Conservation (phyloP, 1,140 invertebrate species). For the Drosophila tsacasi region DNA sequence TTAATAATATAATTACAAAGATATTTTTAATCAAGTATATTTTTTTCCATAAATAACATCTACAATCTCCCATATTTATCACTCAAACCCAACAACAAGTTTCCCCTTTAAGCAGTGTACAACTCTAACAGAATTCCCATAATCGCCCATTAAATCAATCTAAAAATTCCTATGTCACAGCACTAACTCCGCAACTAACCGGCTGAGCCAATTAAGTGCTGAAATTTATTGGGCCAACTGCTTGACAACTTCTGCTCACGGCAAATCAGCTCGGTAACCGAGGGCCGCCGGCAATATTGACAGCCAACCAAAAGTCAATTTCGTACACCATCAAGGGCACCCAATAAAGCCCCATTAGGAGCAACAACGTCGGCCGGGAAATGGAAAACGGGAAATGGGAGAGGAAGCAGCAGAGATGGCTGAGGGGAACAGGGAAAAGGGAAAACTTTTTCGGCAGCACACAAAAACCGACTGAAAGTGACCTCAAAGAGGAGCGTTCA, state of each 20-base stretch:
- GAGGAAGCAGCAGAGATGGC: too few relatives aligned
- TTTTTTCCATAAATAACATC: too few relatives aligned
- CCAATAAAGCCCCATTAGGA: slow-evolving; percentile 73
- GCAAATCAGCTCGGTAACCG: slow-evolving; percentile 56
- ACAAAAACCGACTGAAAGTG: slow-evolving; percentile 68
- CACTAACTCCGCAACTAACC: slow-evolving; percentile 15
- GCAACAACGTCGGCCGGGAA: slow-evolving; percentile 24
- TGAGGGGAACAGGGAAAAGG: not conserved
- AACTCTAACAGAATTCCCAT: not conserved
- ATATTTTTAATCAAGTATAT: not conserved
- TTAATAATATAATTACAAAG: too few relatives aligned
- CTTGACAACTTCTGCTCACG: slow-evolving; percentile 68
- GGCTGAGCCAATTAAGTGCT: slow-evolving; percentile 62
- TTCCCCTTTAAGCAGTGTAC: not conserved
- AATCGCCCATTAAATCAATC: slow-evolving; percentile 1
- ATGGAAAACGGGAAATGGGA: not conserved
- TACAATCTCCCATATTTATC: not conserved
- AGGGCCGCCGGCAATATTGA: slow-evolving; percentile 60
- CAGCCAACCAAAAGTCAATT: slow-evolving; percentile 79
- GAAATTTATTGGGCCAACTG: slow-evolving; percentile 63
- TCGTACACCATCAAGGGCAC: slow-evolving; percentile 76
- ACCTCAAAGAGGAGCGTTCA: slow-evolving; percentile 76
- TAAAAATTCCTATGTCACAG: not conserved
- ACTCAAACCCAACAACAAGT: too few relatives aligned
- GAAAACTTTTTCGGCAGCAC: slow-evolving; percentile 56